phyloP scores from a whole-genome alignment of 2,888 invertebrate species.

The Rhodophaea formosa region DNA sequence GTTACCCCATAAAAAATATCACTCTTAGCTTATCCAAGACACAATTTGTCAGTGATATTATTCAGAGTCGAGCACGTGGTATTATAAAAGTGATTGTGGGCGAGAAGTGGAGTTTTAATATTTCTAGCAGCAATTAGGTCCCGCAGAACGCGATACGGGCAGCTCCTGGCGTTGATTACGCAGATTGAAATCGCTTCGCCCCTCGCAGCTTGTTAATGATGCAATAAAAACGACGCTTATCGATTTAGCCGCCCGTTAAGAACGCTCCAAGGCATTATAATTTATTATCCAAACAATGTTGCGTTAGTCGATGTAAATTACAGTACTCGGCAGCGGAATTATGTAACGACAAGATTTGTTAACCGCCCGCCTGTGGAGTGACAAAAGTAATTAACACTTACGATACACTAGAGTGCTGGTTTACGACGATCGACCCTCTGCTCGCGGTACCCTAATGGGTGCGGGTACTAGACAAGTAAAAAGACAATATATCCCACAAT shows the following conservation, averaged over 20 bases:
- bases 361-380: conserved; percentile 66
- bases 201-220: conserved; percentile 73
- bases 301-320: conserved; percentile 67
- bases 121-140: conserved; percentile 55
- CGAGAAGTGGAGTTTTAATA: conserved; percentile 35
- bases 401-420: conserved; percentile 68
- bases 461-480: conserved; percentile 40
- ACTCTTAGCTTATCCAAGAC: not conserved
- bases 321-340: conserved; percentile 61
- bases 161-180: conserved; percentile 68
- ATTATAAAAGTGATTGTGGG: conserved; percentile 12
- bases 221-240: conserved; percentile 78
- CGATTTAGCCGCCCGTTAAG: conserved; percentile 73
- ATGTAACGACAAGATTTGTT: conserved; percentile 71
- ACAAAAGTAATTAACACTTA: conserved; percentile 79
- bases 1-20: too few species aligned
- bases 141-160: conserved; percentile 48
- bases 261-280: conserved; percentile 70
- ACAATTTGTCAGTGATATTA: not conserved
- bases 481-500: too few species aligned
- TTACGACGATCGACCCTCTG: conserved; percentile 65
- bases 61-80: not conserved
- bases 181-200: conserved; percentile 73
- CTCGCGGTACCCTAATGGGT: conserved; percentile 54
- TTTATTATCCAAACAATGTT: conserved; percentile 75